Percentiles rank a stretch among this genome's conserved stretches.
phyloP scores from a whole-genome alignment of 1,140 invertebrate species.

The Berghia stephanieae region DNA sequence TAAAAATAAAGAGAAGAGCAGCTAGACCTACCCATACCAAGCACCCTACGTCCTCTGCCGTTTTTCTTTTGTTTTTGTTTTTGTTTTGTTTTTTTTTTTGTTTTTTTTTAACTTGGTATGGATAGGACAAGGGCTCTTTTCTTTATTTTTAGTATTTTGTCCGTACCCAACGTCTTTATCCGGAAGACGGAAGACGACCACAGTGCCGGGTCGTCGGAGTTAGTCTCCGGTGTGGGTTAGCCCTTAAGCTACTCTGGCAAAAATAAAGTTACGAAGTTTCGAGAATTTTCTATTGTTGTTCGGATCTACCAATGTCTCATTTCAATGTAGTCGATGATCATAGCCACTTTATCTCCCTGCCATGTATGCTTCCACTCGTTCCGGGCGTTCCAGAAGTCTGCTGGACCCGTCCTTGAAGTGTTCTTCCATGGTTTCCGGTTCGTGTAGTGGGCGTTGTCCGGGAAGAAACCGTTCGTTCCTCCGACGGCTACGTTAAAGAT shows the following conservation, averaged over 20 bases:
- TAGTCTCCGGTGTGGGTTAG: background rate
- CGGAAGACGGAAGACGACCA: background rate
- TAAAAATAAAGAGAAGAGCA: no score
- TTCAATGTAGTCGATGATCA: slow-evolving; percentile 70
- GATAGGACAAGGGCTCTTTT: no score
- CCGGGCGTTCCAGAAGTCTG: slow-evolving; percentile 73
- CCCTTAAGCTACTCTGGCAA: background rate
- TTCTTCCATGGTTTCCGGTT: slow-evolving; percentile 79
- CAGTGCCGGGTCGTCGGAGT: background rate
- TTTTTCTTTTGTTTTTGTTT: no score
- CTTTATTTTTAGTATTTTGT: no score
- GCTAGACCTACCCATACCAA: no score
- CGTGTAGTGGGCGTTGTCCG: slow-evolving; percentile 68
- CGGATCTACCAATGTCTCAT: slow-evolving; percentile 31
- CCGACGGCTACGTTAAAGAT: slow-evolving; percentile 80
- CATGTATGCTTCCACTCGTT: slow-evolving; percentile 73
- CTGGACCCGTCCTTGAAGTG: slow-evolving; percentile 58
- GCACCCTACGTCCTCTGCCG: no score
- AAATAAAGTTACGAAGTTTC: background rate
- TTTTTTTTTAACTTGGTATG: no score
- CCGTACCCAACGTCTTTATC: no score
- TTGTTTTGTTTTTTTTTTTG: no score
- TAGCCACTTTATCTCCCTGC: slow-evolving; percentile 67
- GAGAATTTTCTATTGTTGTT: background rate
- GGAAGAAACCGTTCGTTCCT: slow-evolving; percentile 74